Evolutionary conservation across 2,113 vertebrate species (phyloP).

Genomic region (Serinus canaria): DNA sequence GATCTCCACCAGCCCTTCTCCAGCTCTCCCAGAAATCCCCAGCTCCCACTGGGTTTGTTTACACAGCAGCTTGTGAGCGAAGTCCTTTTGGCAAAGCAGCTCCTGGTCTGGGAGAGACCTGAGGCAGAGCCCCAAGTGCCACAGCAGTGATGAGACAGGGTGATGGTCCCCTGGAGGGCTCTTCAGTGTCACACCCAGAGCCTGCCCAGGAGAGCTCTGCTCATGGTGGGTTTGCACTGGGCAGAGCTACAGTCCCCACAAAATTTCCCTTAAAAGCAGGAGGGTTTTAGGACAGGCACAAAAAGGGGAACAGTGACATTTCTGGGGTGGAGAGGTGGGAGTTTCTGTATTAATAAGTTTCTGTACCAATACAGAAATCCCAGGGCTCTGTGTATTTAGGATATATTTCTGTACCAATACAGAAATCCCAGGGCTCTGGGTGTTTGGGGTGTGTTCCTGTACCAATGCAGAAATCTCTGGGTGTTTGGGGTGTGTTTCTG

Average conservation of each 20-base stretch:
- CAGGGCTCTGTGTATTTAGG: too few relatives aligned
- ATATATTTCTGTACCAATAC: too few relatives aligned
- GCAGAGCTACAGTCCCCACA: not conserved
- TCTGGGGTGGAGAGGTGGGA: not conserved
- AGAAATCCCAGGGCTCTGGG: too few relatives aligned
- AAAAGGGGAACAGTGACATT: not conserved
- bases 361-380: not conserved
- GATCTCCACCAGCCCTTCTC: not conserved
- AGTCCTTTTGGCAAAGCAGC: not conserved
- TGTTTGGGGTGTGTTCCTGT: too few relatives aligned
- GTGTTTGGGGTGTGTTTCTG: not conserved
- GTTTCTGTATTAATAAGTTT: not conserved
- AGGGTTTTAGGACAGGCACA: not conserved
- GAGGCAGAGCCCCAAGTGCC: not conserved
- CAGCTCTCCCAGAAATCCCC: not conserved
- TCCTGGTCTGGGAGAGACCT: not conserved
- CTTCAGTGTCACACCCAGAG: not conserved
- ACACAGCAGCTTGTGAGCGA: not conserved
- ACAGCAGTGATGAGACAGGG: fast-evolving
- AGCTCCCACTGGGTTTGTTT: not conserved
- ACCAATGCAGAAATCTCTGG: too few relatives aligned
- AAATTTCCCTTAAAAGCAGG: not conserved
- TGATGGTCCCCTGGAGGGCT: not conserved
- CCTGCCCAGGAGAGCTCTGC: not conserved
- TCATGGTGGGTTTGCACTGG: not conserved